Evolutionary conservation across 2,888 invertebrate genomes (phyloP).

Genomic region (Drosophila seclusa): DNA sequence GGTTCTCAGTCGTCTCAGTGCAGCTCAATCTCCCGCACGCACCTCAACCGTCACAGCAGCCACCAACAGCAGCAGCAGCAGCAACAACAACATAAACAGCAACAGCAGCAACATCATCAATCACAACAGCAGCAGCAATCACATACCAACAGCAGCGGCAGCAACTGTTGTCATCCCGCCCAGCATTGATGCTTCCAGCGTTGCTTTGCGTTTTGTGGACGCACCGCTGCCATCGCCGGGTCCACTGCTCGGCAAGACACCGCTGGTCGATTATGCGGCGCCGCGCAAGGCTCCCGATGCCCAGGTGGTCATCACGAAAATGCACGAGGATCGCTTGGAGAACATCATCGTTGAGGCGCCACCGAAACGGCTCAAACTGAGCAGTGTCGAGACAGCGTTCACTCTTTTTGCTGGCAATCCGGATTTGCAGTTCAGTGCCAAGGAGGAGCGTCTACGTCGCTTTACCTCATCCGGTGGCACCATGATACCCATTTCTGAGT

Average conservation of each 20-base stretch:
- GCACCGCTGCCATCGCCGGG: constrained; percentile 92
- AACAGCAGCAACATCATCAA: constrained; percentile 4
- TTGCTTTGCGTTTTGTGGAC: constrained; percentile 85
- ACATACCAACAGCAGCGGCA: constrained; percentile 9
- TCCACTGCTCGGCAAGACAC: constrained; percentile 92
- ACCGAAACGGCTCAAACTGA: constrained; percentile 68
- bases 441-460: constrained; percentile 80
- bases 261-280: constrained; percentile 89
- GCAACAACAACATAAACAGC: constrained; percentile 6
- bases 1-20: constrained; percentile 85
- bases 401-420: constrained; percentile 21
- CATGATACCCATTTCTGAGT: constrained; percentile 88
- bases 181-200: constrained; percentile 31
- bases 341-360: constrained; percentile 43
- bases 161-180: constrained; percentile 25
- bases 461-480: constrained; percentile 84
- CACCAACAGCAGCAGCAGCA: constrained; percentile 14
- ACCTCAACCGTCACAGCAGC: constrained; percentile 40
- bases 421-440: constrained; percentile 73
- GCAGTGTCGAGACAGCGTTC: constrained; percentile 13
- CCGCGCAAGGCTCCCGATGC: constrained; percentile 78
- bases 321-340: constrained; percentile 82
- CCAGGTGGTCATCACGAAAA: constrained; percentile 83
- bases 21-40: constrained; percentile 74
- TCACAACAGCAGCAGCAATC: constrained; percentile 10